These are phyloP conservation scores for Drosophila saltans DNA, from an alignment of 1,140 invertebrate genomes.

Conservation along the genomic window DNA sequence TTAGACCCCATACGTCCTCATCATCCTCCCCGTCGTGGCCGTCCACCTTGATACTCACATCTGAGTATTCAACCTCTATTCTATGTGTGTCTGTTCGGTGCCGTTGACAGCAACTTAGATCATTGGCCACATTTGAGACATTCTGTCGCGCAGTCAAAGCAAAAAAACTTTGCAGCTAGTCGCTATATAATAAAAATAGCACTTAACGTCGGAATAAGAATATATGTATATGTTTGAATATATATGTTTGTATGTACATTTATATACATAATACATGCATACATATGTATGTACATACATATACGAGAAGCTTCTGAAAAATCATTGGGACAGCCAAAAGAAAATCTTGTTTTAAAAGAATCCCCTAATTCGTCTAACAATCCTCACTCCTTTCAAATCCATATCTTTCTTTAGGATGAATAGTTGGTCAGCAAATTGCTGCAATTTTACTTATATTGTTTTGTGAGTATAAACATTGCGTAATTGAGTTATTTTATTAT, in stretches of 20 bases:
- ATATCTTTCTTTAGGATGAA: too few relatives aligned
- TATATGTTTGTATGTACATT: slow-evolving; percentile 43
- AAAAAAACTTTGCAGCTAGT: slow-evolving; percentile 61
- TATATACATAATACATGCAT: slow-evolving; percentile 39
- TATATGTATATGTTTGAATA: slow-evolving; percentile 30
- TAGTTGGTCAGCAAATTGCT: too few relatives aligned
- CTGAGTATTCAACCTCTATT: background rate
- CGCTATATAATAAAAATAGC: slow-evolving; percentile 74
- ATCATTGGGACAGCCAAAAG: background rate
- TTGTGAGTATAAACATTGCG: too few relatives aligned
- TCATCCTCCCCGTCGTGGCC: background rate
- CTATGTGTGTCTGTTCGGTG: slow-evolving; percentile 1
- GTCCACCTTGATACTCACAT: background rate
- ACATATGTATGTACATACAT: slow-evolving; percentile 20
- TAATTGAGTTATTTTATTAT: too few relatives aligned
- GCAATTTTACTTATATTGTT: too few relatives aligned
- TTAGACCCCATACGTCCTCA: slow-evolving; percentile 31
- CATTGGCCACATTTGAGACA: slow-evolving; percentile 62
- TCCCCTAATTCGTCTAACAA: too few relatives aligned
- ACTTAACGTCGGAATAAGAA: slow-evolving; percentile 44
- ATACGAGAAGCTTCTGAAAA: background rate
- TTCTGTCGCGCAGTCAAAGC: slow-evolving; percentile 13
- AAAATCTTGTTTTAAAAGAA: background rate
- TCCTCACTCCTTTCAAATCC: too few relatives aligned
- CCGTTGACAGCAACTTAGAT: slow-evolving; percentile 71